Percentiles rank a stretch among this genome's conserved stretches.
Conservation (phyloP, 2,888 invertebrate genomes). For the Neoitamus cyanurus region DNA sequence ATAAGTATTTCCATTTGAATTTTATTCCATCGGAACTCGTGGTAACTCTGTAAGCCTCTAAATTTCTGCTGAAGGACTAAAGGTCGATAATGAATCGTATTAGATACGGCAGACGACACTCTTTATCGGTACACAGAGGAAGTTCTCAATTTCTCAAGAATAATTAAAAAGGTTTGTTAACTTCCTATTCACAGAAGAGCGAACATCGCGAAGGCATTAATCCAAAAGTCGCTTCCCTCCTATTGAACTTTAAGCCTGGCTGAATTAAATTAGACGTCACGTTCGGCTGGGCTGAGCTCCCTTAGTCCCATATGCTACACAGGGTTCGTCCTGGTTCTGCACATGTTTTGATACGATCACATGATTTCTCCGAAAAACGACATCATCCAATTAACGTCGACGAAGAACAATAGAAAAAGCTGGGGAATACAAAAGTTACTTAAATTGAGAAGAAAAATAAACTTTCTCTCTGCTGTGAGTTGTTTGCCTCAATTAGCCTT, state of each 20-base stretch:
- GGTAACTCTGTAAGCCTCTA: no score
- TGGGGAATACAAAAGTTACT: constrained; percentile 1
- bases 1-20: no score
- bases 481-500: constrained; percentile 13
- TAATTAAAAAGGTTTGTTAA: not conserved
- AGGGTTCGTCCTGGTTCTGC: not conserved
- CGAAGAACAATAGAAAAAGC: not conserved
- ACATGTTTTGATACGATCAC: constrained; percentile 10
- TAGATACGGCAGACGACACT: not conserved
- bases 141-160: not conserved
- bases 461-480: not conserved
- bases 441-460: constrained; percentile 27
- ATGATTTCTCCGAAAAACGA: not conserved
- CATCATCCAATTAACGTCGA: constrained; percentile 9
- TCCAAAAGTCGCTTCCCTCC: not conserved
- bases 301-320: not conserved
- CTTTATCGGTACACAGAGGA: not conserved
- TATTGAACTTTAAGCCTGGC: not conserved
- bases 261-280: constrained; percentile 12
- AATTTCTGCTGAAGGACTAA: not conserved
- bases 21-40: no score
- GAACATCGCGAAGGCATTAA: not conserved
- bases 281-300: not conserved
- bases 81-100: not conserved
- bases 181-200: not conserved